Percentiles rank a stretch among this genome's conserved stretches.
phyloP scores from a whole-genome alignment of 92 coral and sea anemone species.

The Palythoa grandiflora region DNA sequence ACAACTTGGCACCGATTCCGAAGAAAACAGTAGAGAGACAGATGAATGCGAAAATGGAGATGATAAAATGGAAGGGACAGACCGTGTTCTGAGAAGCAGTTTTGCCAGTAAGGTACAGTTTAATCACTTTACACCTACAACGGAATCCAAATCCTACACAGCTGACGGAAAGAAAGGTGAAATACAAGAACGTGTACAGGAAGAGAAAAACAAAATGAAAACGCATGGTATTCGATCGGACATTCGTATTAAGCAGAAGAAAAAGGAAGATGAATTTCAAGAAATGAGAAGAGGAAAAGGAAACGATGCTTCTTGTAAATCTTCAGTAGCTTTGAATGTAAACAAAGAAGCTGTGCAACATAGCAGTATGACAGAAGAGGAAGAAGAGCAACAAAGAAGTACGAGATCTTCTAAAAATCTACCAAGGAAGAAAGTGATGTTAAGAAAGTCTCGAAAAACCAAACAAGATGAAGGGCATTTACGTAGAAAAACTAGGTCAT shows the following conservation, averaged over 20 bases:
- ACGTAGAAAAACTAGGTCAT: background rate
- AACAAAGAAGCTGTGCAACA: background rate
- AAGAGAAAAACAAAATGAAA: background rate
- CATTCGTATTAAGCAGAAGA: background rate
- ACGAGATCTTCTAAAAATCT: background rate
- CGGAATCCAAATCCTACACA: background rate
- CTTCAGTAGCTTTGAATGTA: background rate
- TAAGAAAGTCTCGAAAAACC: background rate
- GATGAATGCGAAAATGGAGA: background rate
- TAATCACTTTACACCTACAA: background rate
- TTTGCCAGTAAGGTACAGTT: background rate
- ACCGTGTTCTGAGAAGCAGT: background rate
- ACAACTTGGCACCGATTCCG: background rate
- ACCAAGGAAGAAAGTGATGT: background rate
- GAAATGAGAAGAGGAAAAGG: background rate
- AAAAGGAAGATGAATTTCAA: background rate
- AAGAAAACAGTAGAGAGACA: background rate
- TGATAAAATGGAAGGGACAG: background rate
- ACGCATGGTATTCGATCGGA: background rate
- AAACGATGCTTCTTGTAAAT: background rate
- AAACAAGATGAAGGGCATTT: constrained; percentile 15
- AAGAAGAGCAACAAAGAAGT: background rate
- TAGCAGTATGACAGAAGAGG: background rate
- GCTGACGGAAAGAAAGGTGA: background rate
- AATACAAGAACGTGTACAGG: background rate